Base-by-base conservation (phyloP, 2,888 invertebrate genomes). In the Chloromyia formosa region DNA sequence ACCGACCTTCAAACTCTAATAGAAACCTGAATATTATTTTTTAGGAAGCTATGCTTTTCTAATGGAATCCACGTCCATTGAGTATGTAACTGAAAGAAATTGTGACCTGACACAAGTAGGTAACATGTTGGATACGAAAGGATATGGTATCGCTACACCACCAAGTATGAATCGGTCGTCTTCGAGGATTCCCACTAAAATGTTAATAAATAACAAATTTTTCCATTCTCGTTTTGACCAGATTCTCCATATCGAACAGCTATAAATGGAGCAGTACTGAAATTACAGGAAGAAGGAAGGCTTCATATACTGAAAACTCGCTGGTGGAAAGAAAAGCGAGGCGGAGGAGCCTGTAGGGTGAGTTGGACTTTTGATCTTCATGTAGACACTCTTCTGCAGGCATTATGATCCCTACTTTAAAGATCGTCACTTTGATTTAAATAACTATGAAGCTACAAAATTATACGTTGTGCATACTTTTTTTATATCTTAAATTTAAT, bases 241-340 rank as follows among this genome's bases (percentile, higher is more conserved):
- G 96, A 95, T 86, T 98, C 98, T 0, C 96, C 96, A 35, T 97
- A 95, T 86, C 90, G 96, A 80, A 96, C 96, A 73, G 93, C 94
- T 74, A 95, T 98, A 81, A 97, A 96, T 82, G 95, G 95, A 40
- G 96, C 96, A 61, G 96, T 99, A 79, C 87, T 98, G 69, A 95
- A 95, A 86, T 89, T 98, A 53, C 98, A 98, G 87, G 98, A 99
- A 86, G 94, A 95, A 84, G 97, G 97, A 60, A 93, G 92, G 85
- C 88, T 98, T 77, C 96, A 94, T 83, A 92, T 93, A 83, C 87
- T 98, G 81, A 98, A 98, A 88, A 95, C 96, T 40, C 92, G 94
- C 83, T 99, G 98, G 98, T 98, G 98, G 98, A 95, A 95, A 83
- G 94, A 95, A 86, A 94, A 93, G 86, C 89, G 94, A 40, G 96